Base-by-base conservation (phyloP, 2,888 invertebrate genomes). In the Microchrysa polita region DNA sequence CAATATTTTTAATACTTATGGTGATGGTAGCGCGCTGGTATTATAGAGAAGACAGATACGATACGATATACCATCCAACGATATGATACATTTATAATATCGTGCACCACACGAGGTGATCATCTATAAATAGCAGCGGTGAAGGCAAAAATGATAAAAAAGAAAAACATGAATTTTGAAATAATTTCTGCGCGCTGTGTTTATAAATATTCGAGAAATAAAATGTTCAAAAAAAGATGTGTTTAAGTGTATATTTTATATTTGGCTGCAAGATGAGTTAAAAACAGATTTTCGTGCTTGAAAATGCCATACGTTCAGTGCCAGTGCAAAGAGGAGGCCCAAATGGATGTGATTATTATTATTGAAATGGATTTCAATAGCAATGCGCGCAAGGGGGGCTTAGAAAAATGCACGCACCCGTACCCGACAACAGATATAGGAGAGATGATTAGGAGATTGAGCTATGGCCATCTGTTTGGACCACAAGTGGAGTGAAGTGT, bases 191-290 rank as follows among this genome's bases (percentile, higher is more conserved):
- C n/a, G n/a, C n/a, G n/a, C 27, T 34, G 27, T 34, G 27, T 65
- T 65, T 65, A 65, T 65, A 65, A 65, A 65, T 65, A 65, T 18
- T 48, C 65, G 65, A 60, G 20, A 48, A 65, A 44, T 65, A 20
- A 48, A 65, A 44, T 65, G 12, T 22, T 65, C 65, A n/a, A 65
- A 48, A 22, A 44, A 48, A 34, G 27, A 34, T 34, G 27, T 34
- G 27, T 34, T n/a, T 2, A 34, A 34, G 27, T 34, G 27, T 34
- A 34, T 34, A 34, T n/a, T n/a, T n/a, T 34, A 34, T 34, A 34
- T 34, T 34, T 65, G n/a, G 44, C 22, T 65, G 42, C 65, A 55
- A n/a, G n/a, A n/a, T 14, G 34, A 44, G 65, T 48, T 27, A 65
- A 34, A 42, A 61, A 65, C 44, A 65, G 44, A 65, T 65, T 22